Evolutionary conservation across 2,888 invertebrate genomes (phyloP).

Genomic region (Seira ritae): DNA sequence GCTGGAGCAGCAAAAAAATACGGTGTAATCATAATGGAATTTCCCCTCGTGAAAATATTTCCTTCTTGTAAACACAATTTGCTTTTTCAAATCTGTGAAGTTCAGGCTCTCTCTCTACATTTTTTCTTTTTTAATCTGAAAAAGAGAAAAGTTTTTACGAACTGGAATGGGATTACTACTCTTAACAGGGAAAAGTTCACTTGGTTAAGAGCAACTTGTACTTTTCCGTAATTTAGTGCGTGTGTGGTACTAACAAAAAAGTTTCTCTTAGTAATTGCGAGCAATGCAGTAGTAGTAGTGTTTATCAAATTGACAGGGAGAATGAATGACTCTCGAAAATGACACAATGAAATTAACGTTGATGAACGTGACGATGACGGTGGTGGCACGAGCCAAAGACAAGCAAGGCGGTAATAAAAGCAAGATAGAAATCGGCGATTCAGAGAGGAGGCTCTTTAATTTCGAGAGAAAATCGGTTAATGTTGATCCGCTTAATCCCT

Average conservation of each 20-base stretch:
- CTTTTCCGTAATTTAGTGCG: too few relatives aligned
- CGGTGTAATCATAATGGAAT: slow-evolving; percentile 23
- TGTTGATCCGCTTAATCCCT: slow-evolving; percentile 1
- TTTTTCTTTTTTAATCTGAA: neutral
- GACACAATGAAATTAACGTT: too few relatives aligned
- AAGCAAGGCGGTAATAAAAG: neutral
- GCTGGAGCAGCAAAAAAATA: neutral
- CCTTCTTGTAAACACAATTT: slow-evolving; percentile 50
- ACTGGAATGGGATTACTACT: neutral
- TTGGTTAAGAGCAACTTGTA: too few relatives aligned
- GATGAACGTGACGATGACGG: too few relatives aligned
- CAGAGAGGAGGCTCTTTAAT: too few relatives aligned
- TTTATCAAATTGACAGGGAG: slow-evolving; percentile 10
- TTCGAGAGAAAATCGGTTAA: neutral
- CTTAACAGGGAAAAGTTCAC: too few relatives aligned
- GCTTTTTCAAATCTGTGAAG: slow-evolving; percentile 14
- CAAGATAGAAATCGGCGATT: too few relatives aligned
- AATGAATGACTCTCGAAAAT: slow-evolving; percentile 27
- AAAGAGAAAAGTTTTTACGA: slow-evolving; percentile 31
- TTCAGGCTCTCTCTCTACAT: neutral
- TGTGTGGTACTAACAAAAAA: slow-evolving; percentile 7
- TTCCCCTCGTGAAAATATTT: slow-evolving; percentile 46
- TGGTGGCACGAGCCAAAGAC: slow-evolving; percentile 1
- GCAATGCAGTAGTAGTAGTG: slow-evolving; percentile 9
- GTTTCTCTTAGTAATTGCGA: slow-evolving; percentile 13